Base-by-base conservation (phyloP, 2,797 vertebrate species). In the Tokudaia muenninki region DNA sequence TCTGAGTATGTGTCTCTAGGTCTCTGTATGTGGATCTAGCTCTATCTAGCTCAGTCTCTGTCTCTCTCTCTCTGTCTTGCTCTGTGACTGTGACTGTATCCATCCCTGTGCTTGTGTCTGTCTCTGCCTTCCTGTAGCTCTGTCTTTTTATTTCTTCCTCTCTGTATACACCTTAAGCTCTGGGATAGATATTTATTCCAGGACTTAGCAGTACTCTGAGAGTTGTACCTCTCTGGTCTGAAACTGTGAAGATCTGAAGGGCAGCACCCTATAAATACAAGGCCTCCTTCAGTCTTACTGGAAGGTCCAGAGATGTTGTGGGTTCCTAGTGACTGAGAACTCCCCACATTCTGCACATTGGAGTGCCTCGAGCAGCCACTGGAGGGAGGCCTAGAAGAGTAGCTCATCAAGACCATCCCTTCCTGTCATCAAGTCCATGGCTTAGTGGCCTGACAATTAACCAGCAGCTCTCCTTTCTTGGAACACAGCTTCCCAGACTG, bases 401-500 rank as follows among this genome's bases (percentile, higher is more conserved):
- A 59, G 86, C 82, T 61, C 95, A 80, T 96, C 87, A 90, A 93
- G 95, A 96, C 89, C 90, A 87, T 81, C 91, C 3, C 0, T 97
- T 57, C 59, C 96, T 0, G 6, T 0, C 59, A 97, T 87, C 95
- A 41, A 97, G 83, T 83, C 90, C 91, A 91, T 74, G 96, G 92
- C 92, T 83, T 87, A 94, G 97, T 78, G 50, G 0, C 10, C 94
- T 98, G 98, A 98, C 98, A 98, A 97, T 94, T 97, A 98, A 96
- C 98, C 99, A 99, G 99, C 99, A 98, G 94, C 89, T 98, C 96
- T 98, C 98, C 98, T 98, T 99, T 98, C 98, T 92, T 74, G 96
- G 97, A 98, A 99, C 99, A 97, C 98, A 88, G 98, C 98, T 98
- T 98, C 96, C 98, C 98, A 98, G 98, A 98, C 98, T 67, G 81